Percentiles rank a stretch among this genome's conserved stretches.
These are phyloP conservation scores for Dicroscelio sp. DNA, from an alignment of 2,888 invertebrate species.

Conservation along the genomic window DNA sequence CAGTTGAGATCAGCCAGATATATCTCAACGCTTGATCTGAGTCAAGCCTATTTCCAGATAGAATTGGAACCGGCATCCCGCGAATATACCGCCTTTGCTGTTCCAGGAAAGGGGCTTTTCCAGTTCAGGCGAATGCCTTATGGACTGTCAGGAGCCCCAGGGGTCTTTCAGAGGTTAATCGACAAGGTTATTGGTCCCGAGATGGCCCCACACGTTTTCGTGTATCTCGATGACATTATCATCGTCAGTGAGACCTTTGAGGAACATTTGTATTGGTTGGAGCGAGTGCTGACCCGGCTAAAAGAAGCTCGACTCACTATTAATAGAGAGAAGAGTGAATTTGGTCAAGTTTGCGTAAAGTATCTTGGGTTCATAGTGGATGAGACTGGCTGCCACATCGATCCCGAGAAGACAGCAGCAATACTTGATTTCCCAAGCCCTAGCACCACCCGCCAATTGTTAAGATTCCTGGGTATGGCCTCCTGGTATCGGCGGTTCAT, in stretches of 20 bases:
- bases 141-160: no score
- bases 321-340: constrained; percentile 21
- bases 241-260: constrained; percentile 12
- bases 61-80: neutral
- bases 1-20: neutral
- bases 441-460: neutral
- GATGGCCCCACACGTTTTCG: no score
- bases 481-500: constrained; percentile 38
- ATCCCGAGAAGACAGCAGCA: constrained; percentile 20
- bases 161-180: no score
- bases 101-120: no score
- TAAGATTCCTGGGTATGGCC: constrained; percentile 25
- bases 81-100: neutral
- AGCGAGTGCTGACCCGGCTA: neutral
- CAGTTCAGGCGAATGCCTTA: no score
- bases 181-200: no score
- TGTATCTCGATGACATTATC: no score
- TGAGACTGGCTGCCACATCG: neutral
- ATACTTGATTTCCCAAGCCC: neutral
- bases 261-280: constrained; percentile 29
- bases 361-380: constrained; percentile 35
- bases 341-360: neutral
- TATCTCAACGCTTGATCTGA: neutral
- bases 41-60: neutral
- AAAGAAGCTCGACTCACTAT: neutral